These are phyloP conservation scores for Stenodera caucasica DNA, from an alignment of 2,888 invertebrate genomes.

Conservation along the genomic window DNA sequence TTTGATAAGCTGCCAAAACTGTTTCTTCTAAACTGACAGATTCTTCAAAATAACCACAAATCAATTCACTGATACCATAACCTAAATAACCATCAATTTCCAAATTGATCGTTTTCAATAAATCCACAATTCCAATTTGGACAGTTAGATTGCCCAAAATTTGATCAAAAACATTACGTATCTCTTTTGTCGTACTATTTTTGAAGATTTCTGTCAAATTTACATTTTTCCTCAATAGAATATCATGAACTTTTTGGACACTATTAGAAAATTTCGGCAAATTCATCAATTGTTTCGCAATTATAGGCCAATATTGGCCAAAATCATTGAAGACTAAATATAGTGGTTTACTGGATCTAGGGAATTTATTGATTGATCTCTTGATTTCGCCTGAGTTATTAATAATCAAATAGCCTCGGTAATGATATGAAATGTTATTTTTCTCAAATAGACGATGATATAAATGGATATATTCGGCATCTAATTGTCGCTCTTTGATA, in stretches of 20 bases:
- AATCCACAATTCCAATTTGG: conserved; percentile 57
- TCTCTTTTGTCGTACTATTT: conserved; percentile 37
- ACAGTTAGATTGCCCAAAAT: conserved; percentile 88
- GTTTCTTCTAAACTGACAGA: conserved; percentile 81
- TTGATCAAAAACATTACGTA: conserved; percentile 59
- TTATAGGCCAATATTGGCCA: conserved; percentile 86
- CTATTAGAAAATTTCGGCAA: conserved; percentile 74
- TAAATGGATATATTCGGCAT: conserved; percentile 42
- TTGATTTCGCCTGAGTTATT: conserved; percentile 49
- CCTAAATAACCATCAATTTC: conserved; percentile 52
- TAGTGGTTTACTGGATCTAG: conserved; percentile 18
- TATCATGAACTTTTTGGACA: conserved; percentile 57
- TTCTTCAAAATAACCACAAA: conserved; percentile 89
- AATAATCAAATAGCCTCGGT: conserved; percentile 32
- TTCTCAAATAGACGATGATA: conserved; percentile 46
- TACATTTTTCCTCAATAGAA: conserved; percentile 25
- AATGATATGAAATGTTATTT: conserved; percentile 18
- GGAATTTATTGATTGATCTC: conserved; percentile 22
- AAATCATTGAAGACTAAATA: conserved; percentile 83
- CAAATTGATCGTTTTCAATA: conserved; percentile 57
- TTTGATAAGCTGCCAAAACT: conserved; percentile 52
- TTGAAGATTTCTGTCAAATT: conserved; percentile 36
- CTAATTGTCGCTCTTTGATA: conserved; percentile 58
- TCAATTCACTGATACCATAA: conserved; percentile 88
- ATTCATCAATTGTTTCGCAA: conserved; percentile 76